Evolutionary conservation across 2,888 invertebrate genomes (phyloP).

Genomic region (Aporophyla nigra): DNA sequence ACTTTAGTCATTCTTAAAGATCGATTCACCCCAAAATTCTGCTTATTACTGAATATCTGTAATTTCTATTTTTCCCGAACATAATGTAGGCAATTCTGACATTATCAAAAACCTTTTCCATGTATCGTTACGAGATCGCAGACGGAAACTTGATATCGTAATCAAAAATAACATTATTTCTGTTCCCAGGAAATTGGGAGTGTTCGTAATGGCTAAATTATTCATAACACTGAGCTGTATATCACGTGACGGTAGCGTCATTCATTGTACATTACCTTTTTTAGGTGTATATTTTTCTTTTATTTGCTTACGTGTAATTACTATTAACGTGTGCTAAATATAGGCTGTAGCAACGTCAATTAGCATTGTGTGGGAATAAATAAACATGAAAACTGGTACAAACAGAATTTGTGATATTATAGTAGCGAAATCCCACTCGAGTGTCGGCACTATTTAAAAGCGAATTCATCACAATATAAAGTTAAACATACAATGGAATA

Average conservation of each 20-base stretch:
- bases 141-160: constrained; percentile 57
- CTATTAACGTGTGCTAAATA: constrained; percentile 10
- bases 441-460: not conserved
- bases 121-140: constrained; percentile 23
- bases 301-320: constrained; percentile 4
- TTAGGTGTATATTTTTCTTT: constrained; percentile 16
- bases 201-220: constrained; percentile 78
- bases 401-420: not conserved
- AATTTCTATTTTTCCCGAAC: not conserved
- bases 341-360: not conserved
- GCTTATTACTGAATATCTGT: not conserved
- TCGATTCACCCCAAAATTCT: not conserved
- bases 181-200: constrained; percentile 77
- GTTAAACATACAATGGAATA: not conserved
- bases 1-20: not conserved
- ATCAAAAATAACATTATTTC: constrained; percentile 73
- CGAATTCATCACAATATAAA: not conserved
- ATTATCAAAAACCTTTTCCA: constrained; percentile 15
- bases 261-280: constrained; percentile 56
- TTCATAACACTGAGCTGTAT: constrained; percentile 71
- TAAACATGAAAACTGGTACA: not conserved
- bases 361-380: not conserved
- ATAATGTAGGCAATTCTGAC: not conserved
- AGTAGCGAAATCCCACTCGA: not conserved
- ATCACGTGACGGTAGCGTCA: constrained; percentile 65